phyloP scores from a whole-genome alignment of 2,797 vertebrate species.

The Epinephelus malabaricus region DNA sequence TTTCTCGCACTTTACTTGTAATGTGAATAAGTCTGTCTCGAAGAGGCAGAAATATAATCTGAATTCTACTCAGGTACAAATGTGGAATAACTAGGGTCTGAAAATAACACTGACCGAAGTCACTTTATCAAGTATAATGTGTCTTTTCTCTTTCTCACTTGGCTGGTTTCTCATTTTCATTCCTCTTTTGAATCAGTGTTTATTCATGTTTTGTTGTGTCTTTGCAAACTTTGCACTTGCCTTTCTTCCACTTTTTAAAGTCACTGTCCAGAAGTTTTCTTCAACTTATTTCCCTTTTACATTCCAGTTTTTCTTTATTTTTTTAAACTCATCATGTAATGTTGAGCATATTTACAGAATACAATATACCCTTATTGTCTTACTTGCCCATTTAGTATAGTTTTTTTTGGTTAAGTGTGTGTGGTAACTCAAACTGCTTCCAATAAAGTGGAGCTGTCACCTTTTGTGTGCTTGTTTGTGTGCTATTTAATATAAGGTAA shows the following conservation, averaged over 20 bases:
- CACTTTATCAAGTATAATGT: neutral
- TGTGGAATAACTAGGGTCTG: slow-evolving; percentile 6
- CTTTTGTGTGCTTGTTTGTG: neutral
- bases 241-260: slow-evolving; percentile 12
- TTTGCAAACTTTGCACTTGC: slow-evolving; percentile 17
- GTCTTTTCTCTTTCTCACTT: neutral
- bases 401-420: neutral
- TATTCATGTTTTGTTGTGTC: neutral
- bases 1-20: slow-evolving; percentile 52
- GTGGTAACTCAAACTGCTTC: slow-evolving; percentile 1
- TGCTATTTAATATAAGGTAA: neutral
- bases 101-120: slow-evolving; percentile 5
- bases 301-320: slow-evolving; percentile 9
- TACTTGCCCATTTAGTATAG: neutral
- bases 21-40: slow-evolving; percentile 45
- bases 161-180: neutral
- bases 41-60: slow-evolving; percentile 19
- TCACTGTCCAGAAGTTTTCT: neutral
- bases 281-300: neutral
- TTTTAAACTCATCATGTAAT: neutral
- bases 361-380: neutral
- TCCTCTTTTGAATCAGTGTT: neutral
- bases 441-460: slow-evolving; percentile 20
- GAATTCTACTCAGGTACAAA: slow-evolving; percentile 62
- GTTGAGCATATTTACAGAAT: neutral